These are phyloP conservation scores for Ctenopoma multispine DNA, from an alignment of 2,797 vertebrate genomes.

Conservation along the genomic window DNA sequence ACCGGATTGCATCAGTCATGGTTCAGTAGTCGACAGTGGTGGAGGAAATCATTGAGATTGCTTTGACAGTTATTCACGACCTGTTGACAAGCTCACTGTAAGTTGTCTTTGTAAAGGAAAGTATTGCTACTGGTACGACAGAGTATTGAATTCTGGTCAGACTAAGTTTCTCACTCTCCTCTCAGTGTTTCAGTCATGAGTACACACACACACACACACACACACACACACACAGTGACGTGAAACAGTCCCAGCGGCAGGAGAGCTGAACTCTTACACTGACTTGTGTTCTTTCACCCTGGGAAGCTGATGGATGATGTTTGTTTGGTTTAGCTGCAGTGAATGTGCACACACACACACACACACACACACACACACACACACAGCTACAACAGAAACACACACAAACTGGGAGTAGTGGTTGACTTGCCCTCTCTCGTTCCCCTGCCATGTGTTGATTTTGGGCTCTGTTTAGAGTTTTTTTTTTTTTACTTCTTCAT, in stretches of 20 bases:
- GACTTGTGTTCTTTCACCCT: slow-evolving; percentile 77
- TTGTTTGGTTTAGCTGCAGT: slow-evolving; percentile 78
- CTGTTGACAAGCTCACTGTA: slow-evolving; percentile 54
- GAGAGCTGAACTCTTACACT: slow-evolving; percentile 72
- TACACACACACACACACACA: slow-evolving; percentile 10
- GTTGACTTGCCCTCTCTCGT: slow-evolving; percentile 69
- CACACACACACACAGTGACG: slow-evolving; percentile 18
- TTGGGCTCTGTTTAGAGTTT: slow-evolving; percentile 70
- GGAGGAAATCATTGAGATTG: slow-evolving; percentile 66
- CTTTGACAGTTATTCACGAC: slow-evolving; percentile 43
- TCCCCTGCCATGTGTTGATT: slow-evolving; percentile 73
- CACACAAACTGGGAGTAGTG: slow-evolving; percentile 58
- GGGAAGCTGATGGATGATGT: slow-evolving; percentile 81
- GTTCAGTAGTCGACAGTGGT: slow-evolving; percentile 52
- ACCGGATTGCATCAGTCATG: slow-evolving; percentile 60
- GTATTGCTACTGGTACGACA: slow-evolving; percentile 64
- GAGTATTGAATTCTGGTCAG: slow-evolving; percentile 52
- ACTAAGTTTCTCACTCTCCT: slow-evolving; percentile 44
- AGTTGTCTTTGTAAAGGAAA: slow-evolving; percentile 51
- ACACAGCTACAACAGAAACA: slow-evolving; percentile 53
- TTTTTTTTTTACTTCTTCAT: slow-evolving; percentile 37
- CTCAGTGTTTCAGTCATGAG: slow-evolving; percentile 36
- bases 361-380: slow-evolving; percentile 22
- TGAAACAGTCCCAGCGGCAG: slow-evolving; percentile 50
- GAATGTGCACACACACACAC: slow-evolving; percentile 48